Base-by-base conservation (phyloP, 2,797 vertebrate genomes). In the Spinus pinus region DNA sequence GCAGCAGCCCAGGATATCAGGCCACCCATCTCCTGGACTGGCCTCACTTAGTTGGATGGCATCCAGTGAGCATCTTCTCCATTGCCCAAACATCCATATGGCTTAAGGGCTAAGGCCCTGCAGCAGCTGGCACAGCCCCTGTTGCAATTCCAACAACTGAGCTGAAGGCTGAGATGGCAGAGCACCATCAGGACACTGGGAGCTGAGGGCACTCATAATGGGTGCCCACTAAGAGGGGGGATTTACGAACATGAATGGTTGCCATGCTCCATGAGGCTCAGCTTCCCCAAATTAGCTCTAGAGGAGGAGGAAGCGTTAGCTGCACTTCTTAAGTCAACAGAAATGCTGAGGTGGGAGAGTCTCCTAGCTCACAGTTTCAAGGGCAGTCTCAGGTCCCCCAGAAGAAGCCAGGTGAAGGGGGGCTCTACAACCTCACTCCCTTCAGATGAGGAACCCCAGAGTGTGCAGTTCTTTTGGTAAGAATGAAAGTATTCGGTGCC, bases 281-380 rank as follows among this genome's bases (percentile, higher is more conserved):
- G 30, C 71, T 94, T 94, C 67, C 67, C 84, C 81, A 93, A 95
- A 94, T 87, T 92, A 92, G 81, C 60, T 91, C 56, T 14, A 24
- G 47, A 93, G 89, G 37, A 75, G 90, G 74, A 95, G 78, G 72
- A 90, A 86, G 33, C 0, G 0, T 49, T 58, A 80, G 44, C 31
- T 66, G 46, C 64, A 42, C 21, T 92, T 86, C 57, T 33, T 18
- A 80, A 50, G 60, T 35, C 31, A 70, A 67, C 1, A 0, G 2
- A 80, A 72, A 21, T 37, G 64, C 28, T 77, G 56, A 91, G 19
- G 25, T 33, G 17, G 41, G 44, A 70, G 49, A 6, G 10, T 78
- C 8, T 54, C n/a, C 7, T 9, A 24, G 41, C 18, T 75, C 62
- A 42, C 39, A 60, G 10, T 35, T 91, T 80, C 41, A 21, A 50